A percentile compares a stretch with the other conserved stretches of the same genome.
phyloP scores from a whole-genome alignment of 2,888 invertebrate species.

The Automeris io region DNA sequence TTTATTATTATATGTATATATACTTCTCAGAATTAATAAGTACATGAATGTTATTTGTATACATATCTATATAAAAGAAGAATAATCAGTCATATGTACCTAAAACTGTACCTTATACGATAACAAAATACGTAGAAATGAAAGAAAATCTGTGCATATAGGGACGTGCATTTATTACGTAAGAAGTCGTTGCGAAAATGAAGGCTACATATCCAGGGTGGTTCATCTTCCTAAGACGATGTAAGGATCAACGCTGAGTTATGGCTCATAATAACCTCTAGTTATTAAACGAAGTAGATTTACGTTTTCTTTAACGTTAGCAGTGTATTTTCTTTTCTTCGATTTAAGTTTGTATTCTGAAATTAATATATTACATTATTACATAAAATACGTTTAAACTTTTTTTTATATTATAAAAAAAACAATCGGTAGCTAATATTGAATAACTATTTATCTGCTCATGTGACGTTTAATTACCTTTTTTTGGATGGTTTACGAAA shows the following conservation, averaged over 20 bases:
- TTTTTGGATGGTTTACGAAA: no score
- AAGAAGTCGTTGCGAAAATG: conserved; percentile 38
- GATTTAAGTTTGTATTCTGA: no score
- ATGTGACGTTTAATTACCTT: no score
- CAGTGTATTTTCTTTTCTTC: conserved; percentile 1
- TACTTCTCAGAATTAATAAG: no score
- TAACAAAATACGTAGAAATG: not conserved
- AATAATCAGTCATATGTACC: not conserved
- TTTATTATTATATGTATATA: no score
- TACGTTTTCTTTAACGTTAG: conserved; percentile 12
- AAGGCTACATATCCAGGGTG: conserved; percentile 47
- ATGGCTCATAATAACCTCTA: conserved; percentile 38
- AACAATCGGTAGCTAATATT: no score
- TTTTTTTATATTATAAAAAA: no score
- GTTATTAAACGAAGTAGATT: conserved; percentile 47
- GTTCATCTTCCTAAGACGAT: conserved; percentile 63
- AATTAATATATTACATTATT: no score
- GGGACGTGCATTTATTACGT: conserved; percentile 40
- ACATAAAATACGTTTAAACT: no score
- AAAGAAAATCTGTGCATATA: conserved; percentile 15
- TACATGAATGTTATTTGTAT: no score
- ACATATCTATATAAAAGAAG: not conserved
- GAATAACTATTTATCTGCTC: no score
- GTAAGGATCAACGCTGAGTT: conserved; percentile 65
- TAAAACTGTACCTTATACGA: not conserved